phyloP scores from a whole-genome alignment of 2,797 vertebrate genomes.

The Thunnus albacares region DNA sequence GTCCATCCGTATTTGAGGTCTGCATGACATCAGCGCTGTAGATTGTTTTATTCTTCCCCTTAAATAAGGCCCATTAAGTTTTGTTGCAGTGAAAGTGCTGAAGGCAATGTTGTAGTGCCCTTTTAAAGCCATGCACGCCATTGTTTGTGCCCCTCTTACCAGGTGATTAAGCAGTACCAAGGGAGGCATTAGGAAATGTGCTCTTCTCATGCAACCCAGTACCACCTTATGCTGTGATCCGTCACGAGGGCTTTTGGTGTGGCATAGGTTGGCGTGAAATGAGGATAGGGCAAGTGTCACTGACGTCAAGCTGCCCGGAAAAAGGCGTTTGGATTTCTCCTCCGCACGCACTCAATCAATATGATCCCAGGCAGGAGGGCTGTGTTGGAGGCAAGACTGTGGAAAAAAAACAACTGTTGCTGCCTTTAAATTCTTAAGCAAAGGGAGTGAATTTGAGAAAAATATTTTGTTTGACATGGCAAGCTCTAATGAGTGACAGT shows the following conservation, averaged over 20 bases:
- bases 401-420: slow-evolving; percentile 53
- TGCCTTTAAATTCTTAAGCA: slow-evolving; percentile 47
- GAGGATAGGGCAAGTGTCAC: slow-evolving; percentile 68
- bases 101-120: slow-evolving; percentile 82
- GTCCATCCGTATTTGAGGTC: slow-evolving; percentile 71
- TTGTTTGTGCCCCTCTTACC: slow-evolving; percentile 81
- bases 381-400: slow-evolving; percentile 49
- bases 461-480: slow-evolving; percentile 68
- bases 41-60: slow-evolving; percentile 76
- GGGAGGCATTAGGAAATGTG: slow-evolving; percentile 84
- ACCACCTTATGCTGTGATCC: slow-evolving; percentile 63
- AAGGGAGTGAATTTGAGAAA: slow-evolving; percentile 48
- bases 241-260: slow-evolving; percentile 57
- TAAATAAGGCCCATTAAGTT: slow-evolving; percentile 85
- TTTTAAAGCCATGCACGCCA: slow-evolving; percentile 84
- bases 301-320: slow-evolving; percentile 73
- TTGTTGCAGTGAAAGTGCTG: slow-evolving; percentile 84
- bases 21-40: slow-evolving; percentile 84
- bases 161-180: slow-evolving; percentile 81
- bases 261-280: slow-evolving; percentile 61
- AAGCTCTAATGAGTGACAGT: slow-evolving; percentile 69
- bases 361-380: slow-evolving; percentile 47
- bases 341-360: slow-evolving; percentile 68
- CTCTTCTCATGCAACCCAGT: slow-evolving; percentile 87
- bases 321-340: slow-evolving; percentile 65